Percentiles rank a stretch among this genome's conserved stretches.
phyloP scores from a whole-genome alignment of 2,113 vertebrate species.

The Neogale vison region DNA sequence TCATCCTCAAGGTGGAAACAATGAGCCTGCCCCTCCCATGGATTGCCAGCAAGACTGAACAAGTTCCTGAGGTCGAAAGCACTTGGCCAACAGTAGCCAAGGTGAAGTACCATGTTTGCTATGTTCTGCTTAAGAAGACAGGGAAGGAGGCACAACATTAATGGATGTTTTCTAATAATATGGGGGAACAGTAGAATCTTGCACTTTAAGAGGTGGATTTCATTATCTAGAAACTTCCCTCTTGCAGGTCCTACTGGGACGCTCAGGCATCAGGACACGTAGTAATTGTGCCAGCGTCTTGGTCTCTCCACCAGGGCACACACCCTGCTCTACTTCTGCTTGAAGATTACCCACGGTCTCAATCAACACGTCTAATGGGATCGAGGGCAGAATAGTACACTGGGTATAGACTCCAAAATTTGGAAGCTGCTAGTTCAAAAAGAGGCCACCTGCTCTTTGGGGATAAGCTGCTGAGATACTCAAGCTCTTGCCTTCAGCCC shows the following conservation, averaged over 20 bases:
- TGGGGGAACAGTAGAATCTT: background rate
- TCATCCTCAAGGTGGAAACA: background rate
- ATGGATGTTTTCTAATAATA: background rate
- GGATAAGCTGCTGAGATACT: background rate
- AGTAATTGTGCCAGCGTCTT: background rate
- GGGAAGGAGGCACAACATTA: background rate
- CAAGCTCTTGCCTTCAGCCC: background rate
- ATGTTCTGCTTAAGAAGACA: background rate
- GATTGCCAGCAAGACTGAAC: background rate
- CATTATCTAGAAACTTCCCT: constrained; percentile 6
- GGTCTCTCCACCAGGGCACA: background rate
- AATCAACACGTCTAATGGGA: background rate
- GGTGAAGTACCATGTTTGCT: background rate
- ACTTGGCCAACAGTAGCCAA: background rate
- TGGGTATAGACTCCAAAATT: background rate
- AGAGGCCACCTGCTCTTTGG: background rate
- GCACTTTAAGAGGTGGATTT: background rate
- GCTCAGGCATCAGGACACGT: background rate
- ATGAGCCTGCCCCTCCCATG: background rate
- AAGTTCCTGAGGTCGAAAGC: background rate
- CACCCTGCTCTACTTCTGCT: background rate
- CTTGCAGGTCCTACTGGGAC: background rate
- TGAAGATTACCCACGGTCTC: background rate
- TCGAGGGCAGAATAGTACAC: background rate
- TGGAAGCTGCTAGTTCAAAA: background rate